These are phyloP conservation scores for Pipistrellus kuhlii DNA, from an alignment of 2,797 vertebrate species.

Conservation along the genomic window DNA sequence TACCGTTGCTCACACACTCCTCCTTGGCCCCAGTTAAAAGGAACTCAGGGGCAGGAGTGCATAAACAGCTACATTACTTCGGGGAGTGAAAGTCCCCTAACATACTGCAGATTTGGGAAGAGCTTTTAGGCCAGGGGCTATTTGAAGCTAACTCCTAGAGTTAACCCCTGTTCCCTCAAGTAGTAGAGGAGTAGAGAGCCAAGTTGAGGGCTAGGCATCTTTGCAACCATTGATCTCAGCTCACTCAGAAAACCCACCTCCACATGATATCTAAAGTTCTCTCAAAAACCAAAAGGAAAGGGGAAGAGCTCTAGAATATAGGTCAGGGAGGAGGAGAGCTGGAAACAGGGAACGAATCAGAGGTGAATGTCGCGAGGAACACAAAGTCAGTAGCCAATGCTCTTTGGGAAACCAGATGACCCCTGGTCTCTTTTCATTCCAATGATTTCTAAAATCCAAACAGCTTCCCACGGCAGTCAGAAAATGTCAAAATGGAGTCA, in stretches of 20 bases:
- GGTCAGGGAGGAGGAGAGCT: background rate
- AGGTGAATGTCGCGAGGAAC: constrained; percentile 13
- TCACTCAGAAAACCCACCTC: constrained; percentile 55
- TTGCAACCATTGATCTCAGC: constrained; percentile 72
- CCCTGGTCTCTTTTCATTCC: constrained; percentile 4
- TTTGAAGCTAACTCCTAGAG: constrained; percentile 82
- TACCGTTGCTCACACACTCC: constrained; percentile 78
- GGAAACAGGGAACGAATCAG: background rate
- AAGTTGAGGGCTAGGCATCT: constrained; percentile 46
- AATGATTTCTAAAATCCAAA: constrained; percentile 59
- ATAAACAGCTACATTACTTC: constrained; percentile 86
- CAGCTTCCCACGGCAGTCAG: background rate
- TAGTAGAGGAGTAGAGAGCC: constrained; percentile 77
- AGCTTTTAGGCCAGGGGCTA: constrained; percentile 85
- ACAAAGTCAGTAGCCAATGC: constrained; percentile 15
- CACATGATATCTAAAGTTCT: background rate
- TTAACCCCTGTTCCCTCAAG: constrained; percentile 79
- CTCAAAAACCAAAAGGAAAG: background rate
- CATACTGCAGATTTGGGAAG: constrained; percentile 88
- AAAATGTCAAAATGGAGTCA: constrained; percentile 24
- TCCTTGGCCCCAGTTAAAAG: constrained; percentile 83
- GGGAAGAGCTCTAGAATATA: background rate
- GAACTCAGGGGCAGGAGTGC: constrained; percentile 84
- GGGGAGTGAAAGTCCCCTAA: constrained; percentile 87
- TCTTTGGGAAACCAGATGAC: constrained; percentile 52